Conservation (phyloP, 2,888 invertebrate genomes). For the Apodemia mormo region DNA sequence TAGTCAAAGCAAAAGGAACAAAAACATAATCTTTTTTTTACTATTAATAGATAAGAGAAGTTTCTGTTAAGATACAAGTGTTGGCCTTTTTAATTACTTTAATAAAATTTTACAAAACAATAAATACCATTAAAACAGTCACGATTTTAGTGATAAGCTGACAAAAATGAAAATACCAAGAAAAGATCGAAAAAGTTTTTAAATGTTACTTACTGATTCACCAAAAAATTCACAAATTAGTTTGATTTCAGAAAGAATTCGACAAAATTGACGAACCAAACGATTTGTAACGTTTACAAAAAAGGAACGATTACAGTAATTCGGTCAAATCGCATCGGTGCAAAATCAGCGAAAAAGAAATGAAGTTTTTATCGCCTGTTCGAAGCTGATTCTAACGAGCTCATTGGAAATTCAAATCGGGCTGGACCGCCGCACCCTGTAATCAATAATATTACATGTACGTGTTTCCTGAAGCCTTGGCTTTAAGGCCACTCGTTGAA, state of each 20-base stretch:
- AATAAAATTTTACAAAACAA: too few relatives aligned
- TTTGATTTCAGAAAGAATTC: slow-evolving; percentile 28
- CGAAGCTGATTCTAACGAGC: slow-evolving; percentile 73
- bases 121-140: too few relatives aligned
- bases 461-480: slow-evolving; percentile 69
- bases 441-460: slow-evolving; percentile 81
- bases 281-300: slow-evolving; percentile 46
- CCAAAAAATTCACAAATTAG: slow-evolving; percentile 25
- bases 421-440: slow-evolving; percentile 70
- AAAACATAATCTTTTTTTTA: too few relatives aligned
- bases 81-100: too few relatives aligned
- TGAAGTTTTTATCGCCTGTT: slow-evolving; percentile 68
- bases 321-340: slow-evolving; percentile 51
- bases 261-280: slow-evolving; percentile 34
- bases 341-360: slow-evolving; percentile 64
- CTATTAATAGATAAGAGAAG: too few relatives aligned
- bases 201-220: neutral
- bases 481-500: slow-evolving; percentile 46
- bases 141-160: too few relatives aligned
- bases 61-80: too few relatives aligned
- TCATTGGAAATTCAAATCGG: slow-evolving; percentile 80
- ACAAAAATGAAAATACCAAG: neutral
- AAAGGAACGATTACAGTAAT: slow-evolving; percentile 54
- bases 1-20: too few relatives aligned
- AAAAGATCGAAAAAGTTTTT: neutral